Evolutionary conservation across 1,140 invertebrate genomes (phyloP).

Genomic region (Diorhabda elongata): DNA sequence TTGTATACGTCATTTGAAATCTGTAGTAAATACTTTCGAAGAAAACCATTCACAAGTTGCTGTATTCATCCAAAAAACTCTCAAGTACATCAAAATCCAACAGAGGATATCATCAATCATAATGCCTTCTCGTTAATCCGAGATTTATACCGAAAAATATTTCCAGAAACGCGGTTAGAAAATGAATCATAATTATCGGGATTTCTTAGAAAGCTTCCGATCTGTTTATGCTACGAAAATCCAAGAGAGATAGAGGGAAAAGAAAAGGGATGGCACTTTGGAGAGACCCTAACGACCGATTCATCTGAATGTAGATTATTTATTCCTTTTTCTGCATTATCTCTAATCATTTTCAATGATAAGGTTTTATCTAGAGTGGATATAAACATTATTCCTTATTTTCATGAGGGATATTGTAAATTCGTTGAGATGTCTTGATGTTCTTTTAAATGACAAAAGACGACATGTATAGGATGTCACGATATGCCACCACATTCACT

Average conservation of each 20-base stretch:
- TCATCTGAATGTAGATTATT: conserved; percentile 40
- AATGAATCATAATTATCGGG: conserved; percentile 29
- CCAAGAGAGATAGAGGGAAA: conserved; percentile 2
- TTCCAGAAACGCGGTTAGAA: conserved; percentile 5
- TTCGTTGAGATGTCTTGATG: conserved; percentile 3
- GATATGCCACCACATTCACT: too few species aligned
- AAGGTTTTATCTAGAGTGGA: conserved; percentile 36
- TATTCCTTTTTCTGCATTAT: conserved; percentile 39
- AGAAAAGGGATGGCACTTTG: conserved; percentile 26
- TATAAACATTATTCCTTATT: conserved; percentile 38
- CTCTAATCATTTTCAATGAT: conserved; percentile 39
- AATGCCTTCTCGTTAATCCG: too few species aligned
- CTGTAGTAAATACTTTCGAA: too few species aligned
- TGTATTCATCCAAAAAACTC: too few species aligned
- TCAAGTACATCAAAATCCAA: too few species aligned
- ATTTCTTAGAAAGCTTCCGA: conserved; percentile 24
- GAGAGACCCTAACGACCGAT: conserved; percentile 37
- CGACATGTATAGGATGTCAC: too few species aligned
- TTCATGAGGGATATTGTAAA: conserved; percentile 18
- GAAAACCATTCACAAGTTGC: too few species aligned
- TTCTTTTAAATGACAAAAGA: not conserved
- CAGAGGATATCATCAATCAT: too few species aligned
- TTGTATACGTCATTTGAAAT: too few species aligned
- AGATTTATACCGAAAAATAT: not conserved
- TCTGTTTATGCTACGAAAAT: conserved; percentile 32